Conservation (phyloP, 2,888 invertebrate species). For the Nomada ruficornis region DNA sequence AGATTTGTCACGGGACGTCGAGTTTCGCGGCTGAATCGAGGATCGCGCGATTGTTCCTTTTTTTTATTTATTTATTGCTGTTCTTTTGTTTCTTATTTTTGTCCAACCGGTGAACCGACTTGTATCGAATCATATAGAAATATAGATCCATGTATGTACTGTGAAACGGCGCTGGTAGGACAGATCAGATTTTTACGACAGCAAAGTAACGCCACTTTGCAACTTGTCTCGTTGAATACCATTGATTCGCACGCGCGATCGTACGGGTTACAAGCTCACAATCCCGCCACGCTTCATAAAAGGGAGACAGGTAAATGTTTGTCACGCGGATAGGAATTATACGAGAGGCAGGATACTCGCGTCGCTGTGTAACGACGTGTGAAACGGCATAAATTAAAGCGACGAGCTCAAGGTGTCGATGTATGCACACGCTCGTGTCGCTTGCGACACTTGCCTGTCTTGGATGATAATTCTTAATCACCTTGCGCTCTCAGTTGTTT, state of each 20-base stretch:
- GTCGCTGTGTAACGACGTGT: slow-evolving; percentile 38
- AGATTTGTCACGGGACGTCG: slow-evolving; percentile 44
- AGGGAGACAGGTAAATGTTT: slow-evolving; percentile 52
- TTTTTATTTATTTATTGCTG: background rate
- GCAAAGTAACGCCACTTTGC: background rate
- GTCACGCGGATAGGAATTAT: slow-evolving; percentile 45
- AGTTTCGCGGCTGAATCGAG: slow-evolving; percentile 15
- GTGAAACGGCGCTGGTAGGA: background rate
- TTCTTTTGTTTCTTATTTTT: background rate
- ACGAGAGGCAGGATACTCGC: slow-evolving; percentile 44
- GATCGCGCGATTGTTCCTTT: background rate
- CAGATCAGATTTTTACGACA: background rate
- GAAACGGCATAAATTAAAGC: slow-evolving; percentile 53
- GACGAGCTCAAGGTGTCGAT: slow-evolving; percentile 25
- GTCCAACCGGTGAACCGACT: background rate
- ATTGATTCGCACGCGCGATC: background rate
- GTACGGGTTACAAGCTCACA: slow-evolving; percentile 5
- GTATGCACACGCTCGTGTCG: background rate
- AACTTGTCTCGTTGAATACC: slow-evolving; percentile 7
- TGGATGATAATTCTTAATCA: slow-evolving; percentile 5
- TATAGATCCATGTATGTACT: background rate
- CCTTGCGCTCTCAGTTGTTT: background rate
- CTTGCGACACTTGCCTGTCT: slow-evolving; percentile 8
- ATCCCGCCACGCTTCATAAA: slow-evolving; percentile 43
- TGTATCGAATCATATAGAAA: too few relatives aligned